These are phyloP conservation scores for Dugesia japonica DNA, from an alignment of 2,888 invertebrate genomes.

Conservation along the genomic window DNA sequence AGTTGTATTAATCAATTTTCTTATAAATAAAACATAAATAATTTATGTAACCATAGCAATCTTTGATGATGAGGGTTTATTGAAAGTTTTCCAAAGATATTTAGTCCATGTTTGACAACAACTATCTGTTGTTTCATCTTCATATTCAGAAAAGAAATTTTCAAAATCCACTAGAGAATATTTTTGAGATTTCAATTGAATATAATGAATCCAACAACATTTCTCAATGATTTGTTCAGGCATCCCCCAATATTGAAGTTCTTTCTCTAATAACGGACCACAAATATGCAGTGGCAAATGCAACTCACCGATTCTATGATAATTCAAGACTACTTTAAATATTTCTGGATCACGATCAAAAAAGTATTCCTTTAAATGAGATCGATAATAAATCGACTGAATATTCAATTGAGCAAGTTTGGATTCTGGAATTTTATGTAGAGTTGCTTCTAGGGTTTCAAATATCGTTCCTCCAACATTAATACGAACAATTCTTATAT, in stretches of 20 bases:
- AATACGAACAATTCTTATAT: conserved; percentile 4
- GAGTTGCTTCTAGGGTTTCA: conserved; percentile 20
- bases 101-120: background rate
- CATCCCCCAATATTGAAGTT: conserved; percentile 45
- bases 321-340: conserved; percentile 28
- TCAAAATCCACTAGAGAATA: conserved; percentile 30
- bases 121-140: background rate
- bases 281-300: conserved; percentile 45
- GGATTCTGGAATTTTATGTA: conserved; percentile 21
- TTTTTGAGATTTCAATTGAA: conserved; percentile 25
- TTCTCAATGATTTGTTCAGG: conserved; percentile 35
- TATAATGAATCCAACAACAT: conserved; percentile 31
- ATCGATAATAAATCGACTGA: background rate
- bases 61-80: conserved; percentile 24
- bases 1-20: no score
- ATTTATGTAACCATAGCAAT: conserved; percentile 22
- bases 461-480: conserved; percentile 29
- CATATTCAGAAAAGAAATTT: conserved; percentile 22
- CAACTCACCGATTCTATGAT: conserved; percentile 38
- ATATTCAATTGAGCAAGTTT: conserved; percentile 10
- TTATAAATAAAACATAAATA: no score
- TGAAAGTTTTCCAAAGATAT: conserved; percentile 20
- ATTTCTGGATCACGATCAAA: conserved; percentile 36
- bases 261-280: conserved; percentile 45
- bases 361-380: conserved; percentile 27